Percentiles rank a stretch among this genome's conserved stretches.
These are phyloP conservation scores for Phaethon lepturus DNA, from an alignment of 2,113 vertebrate genomes.

Conservation along the genomic window DNA sequence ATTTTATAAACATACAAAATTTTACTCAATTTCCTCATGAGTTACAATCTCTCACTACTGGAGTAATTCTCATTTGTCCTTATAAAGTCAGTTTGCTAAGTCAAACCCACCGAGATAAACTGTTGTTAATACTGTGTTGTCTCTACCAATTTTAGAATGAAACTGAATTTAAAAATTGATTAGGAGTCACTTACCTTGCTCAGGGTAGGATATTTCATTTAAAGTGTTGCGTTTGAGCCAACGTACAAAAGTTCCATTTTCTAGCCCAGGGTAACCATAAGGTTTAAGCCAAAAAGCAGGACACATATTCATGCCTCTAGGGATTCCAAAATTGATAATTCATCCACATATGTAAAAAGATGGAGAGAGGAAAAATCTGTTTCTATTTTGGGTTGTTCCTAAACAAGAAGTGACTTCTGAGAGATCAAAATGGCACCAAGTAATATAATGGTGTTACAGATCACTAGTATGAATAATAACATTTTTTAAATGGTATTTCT, in stretches of 20 bases:
- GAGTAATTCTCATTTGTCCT: not conserved
- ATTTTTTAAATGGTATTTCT: not conserved
- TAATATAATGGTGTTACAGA: not conserved
- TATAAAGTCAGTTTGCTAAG: not conserved
- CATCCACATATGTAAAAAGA: not conserved
- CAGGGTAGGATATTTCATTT: not conserved
- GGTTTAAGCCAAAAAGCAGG: not conserved
- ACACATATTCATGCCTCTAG: not conserved
- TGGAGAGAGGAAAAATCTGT: not conserved
- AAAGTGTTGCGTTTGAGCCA: not conserved
- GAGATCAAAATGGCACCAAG: not conserved
- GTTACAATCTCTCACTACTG: not conserved
- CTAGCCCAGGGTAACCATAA: not conserved
- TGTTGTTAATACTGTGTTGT: not conserved
- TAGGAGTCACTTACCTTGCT: not conserved
- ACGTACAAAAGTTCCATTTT: not conserved
- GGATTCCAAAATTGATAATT: not conserved
- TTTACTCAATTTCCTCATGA: not conserved
- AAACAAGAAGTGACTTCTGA: not conserved
- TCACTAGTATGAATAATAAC: not conserved
- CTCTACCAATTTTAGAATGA: not conserved
- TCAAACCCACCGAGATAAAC: not conserved
- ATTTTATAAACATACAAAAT: not conserved
- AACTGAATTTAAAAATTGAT: not conserved
- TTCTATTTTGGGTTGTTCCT: not conserved